Evolutionary conservation across 2,888 invertebrate genomes (phyloP).

Genomic region (Hydrotaea diabolus): DNA sequence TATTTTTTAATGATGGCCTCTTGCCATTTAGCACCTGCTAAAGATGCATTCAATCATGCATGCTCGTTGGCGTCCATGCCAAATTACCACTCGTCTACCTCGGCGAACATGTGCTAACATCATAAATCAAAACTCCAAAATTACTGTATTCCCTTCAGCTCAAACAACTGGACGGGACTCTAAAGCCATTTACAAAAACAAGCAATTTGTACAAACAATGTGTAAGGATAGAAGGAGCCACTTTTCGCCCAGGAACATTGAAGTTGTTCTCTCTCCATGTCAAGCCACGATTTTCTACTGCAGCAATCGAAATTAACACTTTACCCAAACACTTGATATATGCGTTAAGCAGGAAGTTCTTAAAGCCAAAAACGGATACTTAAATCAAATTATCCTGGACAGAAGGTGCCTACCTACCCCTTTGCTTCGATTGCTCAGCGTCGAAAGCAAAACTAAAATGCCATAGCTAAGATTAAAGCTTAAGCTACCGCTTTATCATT

Average conservation of each 20-base stretch:
- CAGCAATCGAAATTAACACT: not conserved
- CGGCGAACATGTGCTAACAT: slow-evolving; percentile 29
- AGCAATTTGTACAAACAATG: slow-evolving; percentile 45
- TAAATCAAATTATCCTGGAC: slow-evolving; percentile 10
- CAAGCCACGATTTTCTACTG: not conserved
- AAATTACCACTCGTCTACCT: slow-evolving; percentile 17
- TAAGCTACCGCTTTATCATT: slow-evolving; percentile 21
- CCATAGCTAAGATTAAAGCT: not conserved
- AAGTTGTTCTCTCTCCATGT: not conserved
- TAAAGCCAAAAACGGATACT: not conserved
- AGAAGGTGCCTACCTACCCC: no score
- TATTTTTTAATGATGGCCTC: not conserved
- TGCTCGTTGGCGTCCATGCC: not conserved
- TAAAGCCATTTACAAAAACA: slow-evolving; percentile 56
- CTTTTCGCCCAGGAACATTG: not conserved
- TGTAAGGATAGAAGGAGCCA: not conserved
- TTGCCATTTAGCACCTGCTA: slow-evolving; percentile 33
- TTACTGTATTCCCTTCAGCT: not conserved
- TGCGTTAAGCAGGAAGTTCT: not conserved
- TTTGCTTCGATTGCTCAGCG: no score
- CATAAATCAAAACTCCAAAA: slow-evolving; percentile 18
- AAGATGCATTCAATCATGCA: not conserved
- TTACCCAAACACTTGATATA: not conserved
- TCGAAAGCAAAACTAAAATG: no score
- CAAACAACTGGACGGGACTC: not conserved